These are phyloP conservation scores for Amiota communis DNA, from an alignment of 2,888 invertebrate genomes.

Conservation along the genomic window DNA sequence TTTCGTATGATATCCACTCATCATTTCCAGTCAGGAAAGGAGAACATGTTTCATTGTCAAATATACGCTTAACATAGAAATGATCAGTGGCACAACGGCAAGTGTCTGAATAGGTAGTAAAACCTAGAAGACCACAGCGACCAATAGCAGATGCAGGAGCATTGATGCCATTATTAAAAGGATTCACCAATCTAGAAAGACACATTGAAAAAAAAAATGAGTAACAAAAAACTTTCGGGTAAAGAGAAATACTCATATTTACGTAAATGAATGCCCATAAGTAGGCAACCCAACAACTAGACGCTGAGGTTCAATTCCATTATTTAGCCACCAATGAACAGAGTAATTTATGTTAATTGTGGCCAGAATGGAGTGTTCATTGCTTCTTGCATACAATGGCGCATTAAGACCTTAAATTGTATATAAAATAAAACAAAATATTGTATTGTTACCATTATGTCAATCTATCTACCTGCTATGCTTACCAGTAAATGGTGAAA, in stretches of 20 bases:
- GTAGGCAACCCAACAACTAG: slow-evolving; percentile 90
- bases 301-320: slow-evolving; percentile 85
- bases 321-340: slow-evolving; percentile 82
- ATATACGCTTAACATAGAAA: slow-evolving; percentile 74
- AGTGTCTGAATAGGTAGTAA: slow-evolving; percentile 80
- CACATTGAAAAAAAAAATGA: background rate
- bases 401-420: slow-evolving; percentile 81
- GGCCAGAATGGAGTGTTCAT: slow-evolving; percentile 79
- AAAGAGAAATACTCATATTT: slow-evolving; percentile 49
- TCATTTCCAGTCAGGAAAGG: slow-evolving; percentile 81
- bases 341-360: slow-evolving; percentile 89
- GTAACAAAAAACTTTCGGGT: background rate
- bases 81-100: slow-evolving; percentile 79
- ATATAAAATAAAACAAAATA: background rate
- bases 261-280: slow-evolving; percentile 87
- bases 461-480: too few relatives aligned
- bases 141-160: slow-evolving; percentile 84
- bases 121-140: slow-evolving; percentile 80
- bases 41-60: slow-evolving; percentile 81
- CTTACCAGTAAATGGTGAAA: slow-evolving; percentile 83
- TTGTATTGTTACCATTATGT: too few relatives aligned
- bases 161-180: slow-evolving; percentile 78
- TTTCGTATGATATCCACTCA: slow-evolving; percentile 91
- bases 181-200: slow-evolving; percentile 77
- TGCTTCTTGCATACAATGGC: slow-evolving; percentile 79